These are phyloP conservation scores for Miichthys miiuy DNA, from an alignment of 2,797 vertebrate species.

Conservation along the genomic window DNA sequence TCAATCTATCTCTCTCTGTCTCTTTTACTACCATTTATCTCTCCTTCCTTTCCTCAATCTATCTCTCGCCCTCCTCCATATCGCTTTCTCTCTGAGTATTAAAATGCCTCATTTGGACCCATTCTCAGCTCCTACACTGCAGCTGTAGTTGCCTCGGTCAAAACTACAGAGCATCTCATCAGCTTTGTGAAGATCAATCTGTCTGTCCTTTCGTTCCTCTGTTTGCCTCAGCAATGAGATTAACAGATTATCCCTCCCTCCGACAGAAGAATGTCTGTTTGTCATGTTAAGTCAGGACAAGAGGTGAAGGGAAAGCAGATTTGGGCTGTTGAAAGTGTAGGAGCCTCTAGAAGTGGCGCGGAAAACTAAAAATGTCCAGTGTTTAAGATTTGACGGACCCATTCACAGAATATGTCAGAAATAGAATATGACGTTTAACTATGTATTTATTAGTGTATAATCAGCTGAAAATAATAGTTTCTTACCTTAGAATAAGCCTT, in stretches of 20 bases:
- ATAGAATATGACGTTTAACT: no score
- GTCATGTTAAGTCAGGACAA: slow-evolving; percentile 63
- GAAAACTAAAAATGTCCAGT: slow-evolving; percentile 9
- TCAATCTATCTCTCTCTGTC: slow-evolving; percentile 56
- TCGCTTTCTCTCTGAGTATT: slow-evolving; percentile 55
- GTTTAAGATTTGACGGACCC: no score
- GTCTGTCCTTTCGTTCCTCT: slow-evolving; percentile 44
- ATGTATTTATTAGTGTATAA: no score
- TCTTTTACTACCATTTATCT: slow-evolving; percentile 62
- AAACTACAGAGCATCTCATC: slow-evolving; percentile 67
- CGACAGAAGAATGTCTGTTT: slow-evolving; percentile 61
- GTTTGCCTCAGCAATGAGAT: slow-evolving; percentile 69
- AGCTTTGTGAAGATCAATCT: slow-evolving; percentile 72
- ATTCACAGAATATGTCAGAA: no score
- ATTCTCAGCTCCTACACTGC: slow-evolving; percentile 31
- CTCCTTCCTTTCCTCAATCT: slow-evolving; percentile 39
- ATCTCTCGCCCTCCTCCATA: slow-evolving; percentile 28
- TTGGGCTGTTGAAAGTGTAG: slow-evolving; percentile 8
- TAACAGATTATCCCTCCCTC: slow-evolving; percentile 70
- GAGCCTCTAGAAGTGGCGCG: slow-evolving; percentile 1
- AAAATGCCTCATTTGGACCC: slow-evolving; percentile 66
- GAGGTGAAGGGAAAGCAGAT: slow-evolving; percentile 45
- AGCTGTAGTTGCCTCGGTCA: slow-evolving; percentile 34
- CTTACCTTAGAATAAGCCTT: no score
- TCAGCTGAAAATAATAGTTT: no score